Base-by-base conservation (phyloP, 2,797 vertebrate genomes). In the Enteromius viviparus region DNA sequence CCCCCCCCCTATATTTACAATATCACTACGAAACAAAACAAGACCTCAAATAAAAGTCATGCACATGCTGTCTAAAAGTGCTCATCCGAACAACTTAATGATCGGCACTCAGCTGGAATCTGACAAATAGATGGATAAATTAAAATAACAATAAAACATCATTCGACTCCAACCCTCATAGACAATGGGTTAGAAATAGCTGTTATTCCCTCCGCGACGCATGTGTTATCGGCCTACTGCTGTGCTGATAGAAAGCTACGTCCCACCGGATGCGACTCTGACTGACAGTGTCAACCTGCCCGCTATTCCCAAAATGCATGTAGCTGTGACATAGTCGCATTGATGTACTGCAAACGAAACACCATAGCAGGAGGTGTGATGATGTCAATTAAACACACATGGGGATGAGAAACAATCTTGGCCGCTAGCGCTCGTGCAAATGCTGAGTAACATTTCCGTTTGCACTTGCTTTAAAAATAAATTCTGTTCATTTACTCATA, bases 221-320 rank as follows among this genome's bases (percentile, higher is more conserved):
- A 92, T 90, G 91, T 93, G 91, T 93, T 90, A 92, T 88, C 83
- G 88, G 89, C 90, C 91, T 92, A 92, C 92, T 89, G 90, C 86
- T 87, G 87, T 87, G 92, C 91, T 91, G 91, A 92, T 93, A 89
- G 86, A 90, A 90, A 87, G 83, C 85, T 58, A 80, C 71, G 83
- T 92, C 93, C 91, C 93, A 83, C 85, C 86, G 89, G 93, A 89
- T 85, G 80, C 15, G 71, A 70, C 85, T 72, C 84, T 88, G 90
- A 91, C 88, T 91, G 93, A 92, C 92, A 90, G 71, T 91, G 92
- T 91, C 92, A 89, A 89, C 91, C 89, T 42, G 82, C 90, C 88
- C 84, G 87, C 89, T 89, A 90, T 83, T 90, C 90, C 84, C 87
- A 77, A 88, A 90, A 88, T 84, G 81, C 40, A 74, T 49, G 82